Conservation (phyloP, 1,140 invertebrate genomes). For the Hetaerina americana region DNA sequence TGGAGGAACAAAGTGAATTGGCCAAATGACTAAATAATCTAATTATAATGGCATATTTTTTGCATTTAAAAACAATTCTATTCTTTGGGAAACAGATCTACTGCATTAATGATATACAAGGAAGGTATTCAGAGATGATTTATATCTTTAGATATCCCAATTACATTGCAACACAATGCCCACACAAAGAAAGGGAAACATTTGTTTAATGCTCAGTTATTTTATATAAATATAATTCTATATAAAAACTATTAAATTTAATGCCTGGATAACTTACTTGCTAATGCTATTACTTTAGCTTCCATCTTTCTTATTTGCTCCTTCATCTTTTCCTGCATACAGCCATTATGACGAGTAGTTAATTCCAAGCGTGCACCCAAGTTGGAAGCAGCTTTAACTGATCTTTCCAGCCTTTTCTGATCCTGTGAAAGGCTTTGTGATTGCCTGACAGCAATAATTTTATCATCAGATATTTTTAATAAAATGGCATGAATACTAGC, state of each 20-base stretch:
- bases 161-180: not conserved
- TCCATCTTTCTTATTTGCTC: not conserved
- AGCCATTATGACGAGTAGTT: not conserved
- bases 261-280: not conserved
- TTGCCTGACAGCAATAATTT: not conserved
- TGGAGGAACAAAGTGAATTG: no score
- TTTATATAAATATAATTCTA: not conserved
- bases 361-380: not conserved
- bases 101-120: not conserved
- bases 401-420: not conserved
- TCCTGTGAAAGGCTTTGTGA: not conserved
- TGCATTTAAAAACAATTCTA: no score
- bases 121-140: not conserved
- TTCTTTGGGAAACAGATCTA: no score
- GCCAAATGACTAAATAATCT: no score
- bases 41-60: no score
- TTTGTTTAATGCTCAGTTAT: not conserved
- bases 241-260: not conserved
- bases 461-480: no score
- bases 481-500: not conserved
- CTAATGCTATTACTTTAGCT: not conserved
- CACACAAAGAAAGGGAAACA: not conserved
- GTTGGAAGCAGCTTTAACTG: not conserved
- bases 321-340: not conserved
- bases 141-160: not conserved